phyloP scores from a whole-genome alignment of 1,140 invertebrate species.

The Brachionus rubens region DNA sequence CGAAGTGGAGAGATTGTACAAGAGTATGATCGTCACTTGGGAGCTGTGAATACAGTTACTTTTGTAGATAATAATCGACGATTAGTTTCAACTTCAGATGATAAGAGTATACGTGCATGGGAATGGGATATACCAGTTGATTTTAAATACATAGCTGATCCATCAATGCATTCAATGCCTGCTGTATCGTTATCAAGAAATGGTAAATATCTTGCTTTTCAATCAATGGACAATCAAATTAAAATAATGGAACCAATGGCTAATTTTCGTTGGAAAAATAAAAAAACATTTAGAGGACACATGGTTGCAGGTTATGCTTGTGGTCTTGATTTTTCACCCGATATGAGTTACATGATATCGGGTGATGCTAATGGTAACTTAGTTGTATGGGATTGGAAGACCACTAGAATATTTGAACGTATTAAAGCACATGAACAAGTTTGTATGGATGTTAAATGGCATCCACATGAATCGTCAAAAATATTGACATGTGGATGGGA shows the following conservation, averaged over 20 bases:
- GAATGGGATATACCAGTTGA: slow-evolving; percentile 99
- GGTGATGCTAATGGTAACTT: slow-evolving; percentile 99
- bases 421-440: slow-evolving; percentile 98
- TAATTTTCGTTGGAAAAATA: slow-evolving; percentile 92
- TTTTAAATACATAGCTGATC: slow-evolving; percentile 99
- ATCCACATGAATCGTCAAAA: slow-evolving; percentile 96
- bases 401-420: slow-evolving; percentile 91
- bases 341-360: slow-evolving; percentile 96
- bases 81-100: slow-evolving; percentile 97
- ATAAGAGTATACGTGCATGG: slow-evolving; percentile 97
- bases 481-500: slow-evolving; percentile 96
- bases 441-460: slow-evolving; percentile 90
- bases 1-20: slow-evolving; percentile 86
- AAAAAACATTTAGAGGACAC: slow-evolving; percentile 95
- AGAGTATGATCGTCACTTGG: slow-evolving; percentile 97
- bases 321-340: slow-evolving; percentile 91
- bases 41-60: slow-evolving; percentile 96
- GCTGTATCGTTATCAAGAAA: slow-evolving; percentile 89
- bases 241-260: slow-evolving; percentile 95
- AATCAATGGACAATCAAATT: slow-evolving; percentile 99
- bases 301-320: slow-evolving; percentile 99
- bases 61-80: slow-evolving; percentile 96
- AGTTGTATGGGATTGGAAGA: slow-evolving; percentile 99
- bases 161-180: slow-evolving; percentile 98
- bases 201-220: slow-evolving; percentile 97